Evolutionary conservation across 2,888 invertebrate species (phyloP).

Genomic region (Chloroclystis v-ata): DNA sequence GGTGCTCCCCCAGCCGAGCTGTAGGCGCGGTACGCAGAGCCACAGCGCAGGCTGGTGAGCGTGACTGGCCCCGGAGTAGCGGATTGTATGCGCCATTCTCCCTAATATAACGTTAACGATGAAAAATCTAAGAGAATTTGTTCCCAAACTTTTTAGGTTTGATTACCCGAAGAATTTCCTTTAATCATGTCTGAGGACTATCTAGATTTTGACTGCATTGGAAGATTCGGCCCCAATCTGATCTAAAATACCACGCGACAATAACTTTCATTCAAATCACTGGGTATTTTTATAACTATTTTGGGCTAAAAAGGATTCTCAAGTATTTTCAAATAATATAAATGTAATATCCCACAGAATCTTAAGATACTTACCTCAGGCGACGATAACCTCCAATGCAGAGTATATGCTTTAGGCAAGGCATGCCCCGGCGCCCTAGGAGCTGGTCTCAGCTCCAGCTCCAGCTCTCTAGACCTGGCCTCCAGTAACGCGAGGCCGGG

Average conservation of each 20-base stretch:
- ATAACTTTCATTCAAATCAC: too few relatives aligned
- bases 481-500: constrained; percentile 81
- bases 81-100: constrained; percentile 80
- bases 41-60: constrained; percentile 87
- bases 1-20: constrained; percentile 88
- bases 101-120: constrained; percentile 63
- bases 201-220: too few relatives aligned
- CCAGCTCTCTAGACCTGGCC: constrained; percentile 63
- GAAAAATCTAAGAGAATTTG: too few relatives aligned
- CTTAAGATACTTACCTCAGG: constrained; percentile 83
- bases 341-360: too few relatives aligned
- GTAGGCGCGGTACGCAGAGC: constrained; percentile 88
- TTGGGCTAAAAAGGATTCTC: too few relatives aligned
- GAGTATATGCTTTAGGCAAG: constrained; percentile 78
- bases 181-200: too few relatives aligned
- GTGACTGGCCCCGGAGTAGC: constrained; percentile 70
- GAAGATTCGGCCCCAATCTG: too few relatives aligned
- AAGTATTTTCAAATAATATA: too few relatives aligned
- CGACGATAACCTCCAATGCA: constrained; percentile 83
- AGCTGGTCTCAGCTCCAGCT: constrained; percentile 60
- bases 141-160: too few relatives aligned
- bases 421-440: constrained; percentile 63
- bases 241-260: too few relatives aligned
- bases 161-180: too few relatives aligned
- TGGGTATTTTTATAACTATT: too few relatives aligned